Conservation (phyloP, 2,797 vertebrate genomes). For the Valencia hispanica region DNA sequence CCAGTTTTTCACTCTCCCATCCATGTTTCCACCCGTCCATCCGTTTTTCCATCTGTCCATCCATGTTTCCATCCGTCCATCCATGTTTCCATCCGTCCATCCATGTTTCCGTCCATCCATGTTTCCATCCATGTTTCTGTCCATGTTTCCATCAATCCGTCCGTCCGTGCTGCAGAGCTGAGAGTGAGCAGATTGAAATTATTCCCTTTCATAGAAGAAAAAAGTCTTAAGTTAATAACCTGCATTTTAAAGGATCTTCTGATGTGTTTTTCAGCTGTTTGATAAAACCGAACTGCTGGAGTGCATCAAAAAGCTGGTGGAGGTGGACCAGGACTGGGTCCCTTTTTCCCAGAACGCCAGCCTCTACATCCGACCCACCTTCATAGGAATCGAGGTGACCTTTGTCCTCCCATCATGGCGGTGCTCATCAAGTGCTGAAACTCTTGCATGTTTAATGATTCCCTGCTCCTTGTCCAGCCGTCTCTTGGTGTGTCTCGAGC, state of each 20-base stretch:
- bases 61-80: too few relatives aligned
- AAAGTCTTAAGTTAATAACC: neutral
- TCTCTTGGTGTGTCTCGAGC: slow-evolving; percentile 84
- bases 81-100: too few relatives aligned
- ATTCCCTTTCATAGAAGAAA: neutral
- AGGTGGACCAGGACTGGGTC: slow-evolving; percentile 90
- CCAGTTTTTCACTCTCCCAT: neutral
- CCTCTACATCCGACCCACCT: slow-evolving; percentile 90
- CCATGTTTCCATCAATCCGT: neutral
- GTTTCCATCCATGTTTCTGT: neutral
- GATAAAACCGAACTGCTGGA: slow-evolving; percentile 85
- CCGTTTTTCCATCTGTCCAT: too few relatives aligned
- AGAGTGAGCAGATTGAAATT: neutral
- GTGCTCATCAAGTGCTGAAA: neutral
- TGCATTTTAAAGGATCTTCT: neutral
- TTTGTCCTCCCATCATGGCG: neutral
- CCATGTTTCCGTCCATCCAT: too few relatives aligned
- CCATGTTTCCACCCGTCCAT: neutral
- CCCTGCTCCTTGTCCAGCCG: slow-evolving; percentile 71
- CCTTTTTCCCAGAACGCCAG: slow-evolving; percentile 81
- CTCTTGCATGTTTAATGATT: neutral
- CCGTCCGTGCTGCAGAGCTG: neutral
- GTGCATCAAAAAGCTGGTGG: slow-evolving; percentile 87
- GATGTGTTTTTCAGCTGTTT: slow-evolving; percentile 75
- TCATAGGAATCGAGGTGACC: slow-evolving; percentile 87